Evolutionary conservation across 2,113 vertebrate genomes (phyloP).

Genomic region (Aphyosemion australe): DNA sequence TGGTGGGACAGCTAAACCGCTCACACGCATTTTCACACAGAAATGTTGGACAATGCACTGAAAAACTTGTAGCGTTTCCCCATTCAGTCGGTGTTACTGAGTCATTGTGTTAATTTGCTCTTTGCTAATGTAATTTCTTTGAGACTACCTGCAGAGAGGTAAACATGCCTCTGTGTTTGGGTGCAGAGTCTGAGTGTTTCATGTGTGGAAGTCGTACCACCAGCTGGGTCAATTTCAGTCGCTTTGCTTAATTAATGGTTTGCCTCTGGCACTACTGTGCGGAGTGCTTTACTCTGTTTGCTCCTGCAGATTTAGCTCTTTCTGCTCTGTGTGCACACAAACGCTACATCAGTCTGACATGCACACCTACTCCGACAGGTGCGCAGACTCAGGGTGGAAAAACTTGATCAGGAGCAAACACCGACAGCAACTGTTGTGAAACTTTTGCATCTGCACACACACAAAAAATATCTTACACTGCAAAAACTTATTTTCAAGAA

Average conservation of each 20-base stretch:
- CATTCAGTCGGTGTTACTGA: conserved; percentile 36
- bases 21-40: neutral
- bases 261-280: conserved; percentile 65
- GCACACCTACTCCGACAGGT: conserved; percentile 56
- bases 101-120: conserved; percentile 15
- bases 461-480: neutral
- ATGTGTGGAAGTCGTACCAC: conserved; percentile 56
- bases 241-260: conserved; percentile 76
- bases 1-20: conserved; percentile 2
- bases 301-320: conserved; percentile 51
- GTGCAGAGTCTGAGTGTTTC: conserved; percentile 23
- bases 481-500: too few species aligned
- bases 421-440: conserved; percentile 4
- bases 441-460: neutral
- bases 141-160: neutral
- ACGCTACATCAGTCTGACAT: conserved; percentile 34
- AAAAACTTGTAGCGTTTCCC: conserved; percentile 44
- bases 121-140: conserved; percentile 15
- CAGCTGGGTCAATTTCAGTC: conserved; percentile 71
- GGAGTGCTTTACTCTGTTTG: conserved; percentile 60
- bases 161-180: conserved; percentile 26
- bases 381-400: conserved; percentile 10
- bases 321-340: conserved; percentile 46
- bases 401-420: conserved; percentile 13
- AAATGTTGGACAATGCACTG: conserved; percentile 6